Evolutionary conservation across 2,888 invertebrate species (phyloP).

Genomic region (Aelia acuminata): DNA sequence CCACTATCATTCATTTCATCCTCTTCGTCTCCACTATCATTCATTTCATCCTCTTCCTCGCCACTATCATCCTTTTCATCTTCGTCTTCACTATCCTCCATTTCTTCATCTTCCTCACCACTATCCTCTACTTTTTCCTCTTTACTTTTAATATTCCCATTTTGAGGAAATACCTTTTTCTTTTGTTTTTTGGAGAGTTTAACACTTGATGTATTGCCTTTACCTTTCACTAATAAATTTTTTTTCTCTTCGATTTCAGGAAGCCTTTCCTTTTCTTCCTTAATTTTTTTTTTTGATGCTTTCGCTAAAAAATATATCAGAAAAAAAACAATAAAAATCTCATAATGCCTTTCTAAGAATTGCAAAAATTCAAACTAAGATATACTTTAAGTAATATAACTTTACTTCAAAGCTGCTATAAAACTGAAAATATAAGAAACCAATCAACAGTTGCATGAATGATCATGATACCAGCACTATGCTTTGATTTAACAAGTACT

Average conservation of each 20-base stretch:
- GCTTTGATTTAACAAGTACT: not conserved
- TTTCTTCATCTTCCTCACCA: conserved; percentile 66
- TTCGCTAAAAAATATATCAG: not conserved
- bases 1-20: conserved; percentile 67
- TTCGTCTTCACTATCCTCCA: conserved; percentile 67
- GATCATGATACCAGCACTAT: not conserved
- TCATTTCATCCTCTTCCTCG: conserved; percentile 68
- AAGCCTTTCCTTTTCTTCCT: conserved; percentile 67
- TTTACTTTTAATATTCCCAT: conserved; percentile 59
- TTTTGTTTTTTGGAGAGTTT: conserved; percentile 68
- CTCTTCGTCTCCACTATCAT: conserved; percentile 67
- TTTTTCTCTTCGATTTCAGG: not conserved
- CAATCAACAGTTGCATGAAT: not conserved
- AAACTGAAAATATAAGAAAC: not conserved
- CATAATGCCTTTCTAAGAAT: not conserved
- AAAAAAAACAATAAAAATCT: not conserved
- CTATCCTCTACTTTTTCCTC: conserved; percentile 67
- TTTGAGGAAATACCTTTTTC: conserved; percentile 63
- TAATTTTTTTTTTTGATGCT: conserved; percentile 26
- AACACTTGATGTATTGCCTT: conserved; percentile 67
- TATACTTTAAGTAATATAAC: not conserved
- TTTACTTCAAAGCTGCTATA: too few species aligned
- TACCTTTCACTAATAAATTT: not conserved
- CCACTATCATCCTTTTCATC: conserved; percentile 72
- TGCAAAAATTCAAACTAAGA: not conserved